These are phyloP conservation scores for Phenganax marumi DNA, from an alignment of 92 coral and sea anemone genomes.

Conservation along the genomic window DNA sequence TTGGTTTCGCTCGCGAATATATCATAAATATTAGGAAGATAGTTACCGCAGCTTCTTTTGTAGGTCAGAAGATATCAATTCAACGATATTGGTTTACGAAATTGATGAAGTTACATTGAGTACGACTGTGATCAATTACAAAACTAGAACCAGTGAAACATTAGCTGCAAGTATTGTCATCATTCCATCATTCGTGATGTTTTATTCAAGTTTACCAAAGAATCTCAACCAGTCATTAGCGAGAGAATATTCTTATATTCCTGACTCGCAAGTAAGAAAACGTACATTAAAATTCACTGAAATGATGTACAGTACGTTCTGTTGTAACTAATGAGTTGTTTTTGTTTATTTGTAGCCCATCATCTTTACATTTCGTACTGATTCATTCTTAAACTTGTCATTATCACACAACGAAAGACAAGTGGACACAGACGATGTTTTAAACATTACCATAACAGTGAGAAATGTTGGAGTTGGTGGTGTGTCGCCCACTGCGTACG, in stretches of 20 bases:
- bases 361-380: slow-evolving; percentile 74
- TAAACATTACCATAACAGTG: slow-evolving; percentile 60
- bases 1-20: neutral
- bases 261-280: slow-evolving; percentile 16
- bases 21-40: neutral
- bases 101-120: slow-evolving; percentile 41
- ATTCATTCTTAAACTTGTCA: slow-evolving; percentile 58
- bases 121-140: slow-evolving; percentile 40
- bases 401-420: slow-evolving; percentile 51
- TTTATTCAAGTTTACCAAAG: slow-evolving; percentile 69
- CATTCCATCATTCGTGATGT: slow-evolving; percentile 59
- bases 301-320: neutral
- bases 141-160: slow-evolving; percentile 61
- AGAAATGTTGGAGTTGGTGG: slow-evolving; percentile 53
- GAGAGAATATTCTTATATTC: slow-evolving; percentile 13
- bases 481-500: slow-evolving; percentile 58
- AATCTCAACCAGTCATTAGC: slow-evolving; percentile 36
- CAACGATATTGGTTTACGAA: slow-evolving; percentile 68
- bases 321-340: neutral
- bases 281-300: neutral
- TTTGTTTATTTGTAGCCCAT: slow-evolving; percentile 58
- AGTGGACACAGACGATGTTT: slow-evolving; percentile 80
- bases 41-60: neutral
- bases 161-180: slow-evolving; percentile 66
- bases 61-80: slow-evolving; percentile 63